phyloP scores from a whole-genome alignment of 2,113 vertebrate genomes.

The Brachypodius melanocephalos region DNA sequence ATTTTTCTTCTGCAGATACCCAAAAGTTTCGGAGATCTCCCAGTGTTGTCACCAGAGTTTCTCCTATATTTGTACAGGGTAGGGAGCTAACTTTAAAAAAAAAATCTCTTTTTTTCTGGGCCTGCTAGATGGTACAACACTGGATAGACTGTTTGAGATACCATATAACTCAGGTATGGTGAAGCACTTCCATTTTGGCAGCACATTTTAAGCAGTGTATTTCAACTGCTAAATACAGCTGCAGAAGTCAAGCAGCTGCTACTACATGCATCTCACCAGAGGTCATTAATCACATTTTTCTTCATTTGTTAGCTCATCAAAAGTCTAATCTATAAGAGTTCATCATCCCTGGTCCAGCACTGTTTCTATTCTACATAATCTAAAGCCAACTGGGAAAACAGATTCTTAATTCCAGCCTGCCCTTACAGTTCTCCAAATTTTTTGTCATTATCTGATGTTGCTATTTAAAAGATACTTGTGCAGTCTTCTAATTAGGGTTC shows the following conservation, averaged over 20 bases:
- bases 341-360: not conserved
- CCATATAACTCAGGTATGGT: not conserved
- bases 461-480: not conserved
- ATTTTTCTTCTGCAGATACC: not conserved
- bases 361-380: not conserved
- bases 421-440: not conserved
- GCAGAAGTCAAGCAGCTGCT: not conserved
- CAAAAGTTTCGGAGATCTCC: not conserved
- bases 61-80: not conserved
- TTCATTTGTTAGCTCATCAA: not conserved
- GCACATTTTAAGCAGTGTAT: not conserved
- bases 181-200: not conserved
- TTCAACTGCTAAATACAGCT: not conserved
- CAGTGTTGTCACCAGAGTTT: not conserved
- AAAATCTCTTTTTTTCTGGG: not conserved
- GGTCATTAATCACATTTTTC: not conserved
- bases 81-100: not conserved
- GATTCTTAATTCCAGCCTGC: not conserved
- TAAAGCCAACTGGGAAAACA: not conserved
- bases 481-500: not conserved
- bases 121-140: not conserved
- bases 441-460: not conserved
- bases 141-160: not conserved
- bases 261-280: not conserved
- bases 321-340: not conserved